A percentile compares a stretch with the other conserved stretches of the same genome.
Conservation (phyloP, 2,888 invertebrate species). For the Tuta absoluta region DNA sequence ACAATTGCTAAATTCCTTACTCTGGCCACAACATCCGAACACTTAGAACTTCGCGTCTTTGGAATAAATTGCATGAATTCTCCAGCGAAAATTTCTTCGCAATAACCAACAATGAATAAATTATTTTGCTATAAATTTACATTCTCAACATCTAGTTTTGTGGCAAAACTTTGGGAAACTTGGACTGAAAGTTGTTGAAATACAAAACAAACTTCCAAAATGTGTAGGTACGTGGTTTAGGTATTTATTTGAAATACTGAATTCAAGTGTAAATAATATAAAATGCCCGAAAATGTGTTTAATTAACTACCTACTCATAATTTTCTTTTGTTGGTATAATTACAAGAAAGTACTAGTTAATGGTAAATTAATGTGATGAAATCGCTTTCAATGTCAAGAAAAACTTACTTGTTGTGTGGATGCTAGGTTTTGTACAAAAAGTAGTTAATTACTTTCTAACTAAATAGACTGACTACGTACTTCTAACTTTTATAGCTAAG, state of each 20-base stretch:
- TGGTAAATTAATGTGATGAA: too few species aligned
- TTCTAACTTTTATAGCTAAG: too few species aligned
- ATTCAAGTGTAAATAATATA: not conserved
- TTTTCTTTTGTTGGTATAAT: too few species aligned
- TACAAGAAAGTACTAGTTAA: too few species aligned
- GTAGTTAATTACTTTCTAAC: too few species aligned
- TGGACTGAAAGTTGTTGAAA: not conserved
- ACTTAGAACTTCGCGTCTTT: constrained; percentile 51
- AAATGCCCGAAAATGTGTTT: not conserved
- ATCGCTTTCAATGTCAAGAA: too few species aligned
- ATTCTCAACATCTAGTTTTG: constrained; percentile 51
- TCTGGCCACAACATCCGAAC: constrained; percentile 40
- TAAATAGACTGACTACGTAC: too few species aligned
- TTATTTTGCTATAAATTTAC: constrained; percentile 60
- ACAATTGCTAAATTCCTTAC: constrained; percentile 49
- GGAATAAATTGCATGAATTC: constrained; percentile 54
- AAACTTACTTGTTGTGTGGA: too few species aligned
- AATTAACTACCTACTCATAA: not conserved
- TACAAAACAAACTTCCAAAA: constrained; percentile 12
- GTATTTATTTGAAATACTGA: not conserved
- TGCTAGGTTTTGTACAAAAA: too few species aligned
- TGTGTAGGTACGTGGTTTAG: constrained; percentile 7
- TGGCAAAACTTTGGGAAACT: constrained; percentile 20
- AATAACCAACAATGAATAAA: constrained; percentile 66
- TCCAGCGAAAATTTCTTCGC: constrained; percentile 61